Evolutionary conservation across 1,140 invertebrate species (phyloP).

Genomic region (Hycleus phaleratus): DNA sequence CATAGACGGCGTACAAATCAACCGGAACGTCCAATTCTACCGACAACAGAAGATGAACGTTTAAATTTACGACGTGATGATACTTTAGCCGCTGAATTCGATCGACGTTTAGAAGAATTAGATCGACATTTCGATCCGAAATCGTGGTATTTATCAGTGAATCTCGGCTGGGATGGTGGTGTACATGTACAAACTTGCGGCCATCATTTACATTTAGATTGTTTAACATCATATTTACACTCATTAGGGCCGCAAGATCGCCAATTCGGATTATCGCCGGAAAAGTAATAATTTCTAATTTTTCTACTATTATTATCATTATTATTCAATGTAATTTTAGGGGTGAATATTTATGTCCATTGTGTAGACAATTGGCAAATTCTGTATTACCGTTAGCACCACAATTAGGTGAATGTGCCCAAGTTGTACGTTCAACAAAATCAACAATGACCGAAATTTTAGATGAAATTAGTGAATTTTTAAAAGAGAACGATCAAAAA

Average conservation of each 20-base stretch:
- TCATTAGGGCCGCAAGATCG: conserved; percentile 67
- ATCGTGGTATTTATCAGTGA: conserved; percentile 78
- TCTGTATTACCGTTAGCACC: conserved; percentile 83
- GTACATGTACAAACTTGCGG: conserved; percentile 94
- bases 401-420: conserved; percentile 60
- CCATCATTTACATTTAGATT: conserved; percentile 90
- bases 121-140: conserved; percentile 64
- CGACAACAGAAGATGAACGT: conserved; percentile 57
- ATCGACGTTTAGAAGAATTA: conserved; percentile 60
- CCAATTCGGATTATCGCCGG: conserved; percentile 63
- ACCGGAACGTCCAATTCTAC: conserved; percentile 52
- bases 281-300: conserved; percentile 43
- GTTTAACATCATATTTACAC: conserved; percentile 79
- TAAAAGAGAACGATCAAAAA: conserved; percentile 59
- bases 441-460: conserved; percentile 47
- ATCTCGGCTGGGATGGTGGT: conserved; percentile 86
- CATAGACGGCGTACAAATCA: conserved; percentile 54
- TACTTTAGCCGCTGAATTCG: conserved; percentile 58
- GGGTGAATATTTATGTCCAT: conserved; percentile 87
- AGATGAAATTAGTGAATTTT: conserved; percentile 53
- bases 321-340: conserved; percentile 37
- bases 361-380: conserved; percentile 90
- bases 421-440: conserved; percentile 53
- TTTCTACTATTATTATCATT: neutral
- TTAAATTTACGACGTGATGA: conserved; percentile 46